Percentiles rank a stretch among this genome's conserved stretches.
Evolutionary conservation across 2,888 invertebrate species (phyloP).

Genomic region (Andrena trimmerana): DNA sequence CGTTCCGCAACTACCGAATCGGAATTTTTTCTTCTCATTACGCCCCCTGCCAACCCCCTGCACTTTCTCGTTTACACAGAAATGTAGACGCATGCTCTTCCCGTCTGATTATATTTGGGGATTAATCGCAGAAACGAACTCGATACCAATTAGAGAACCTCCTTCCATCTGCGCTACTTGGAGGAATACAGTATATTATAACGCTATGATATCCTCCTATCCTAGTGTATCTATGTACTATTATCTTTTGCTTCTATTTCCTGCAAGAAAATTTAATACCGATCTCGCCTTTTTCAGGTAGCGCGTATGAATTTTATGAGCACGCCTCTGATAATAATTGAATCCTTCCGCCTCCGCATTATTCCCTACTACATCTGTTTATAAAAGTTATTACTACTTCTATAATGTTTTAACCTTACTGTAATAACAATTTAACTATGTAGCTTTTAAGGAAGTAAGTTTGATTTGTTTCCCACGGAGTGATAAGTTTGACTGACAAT

Average conservation of each 20-base stretch:
- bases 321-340: background rate
- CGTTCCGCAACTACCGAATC: constrained; percentile 50
- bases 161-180: background rate
- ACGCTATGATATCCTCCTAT: background rate
- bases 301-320: background rate
- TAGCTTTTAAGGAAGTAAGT: too few species aligned
- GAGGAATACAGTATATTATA: background rate
- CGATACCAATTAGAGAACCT: background rate
- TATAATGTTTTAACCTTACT: background rate
- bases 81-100: constrained; percentile 24
- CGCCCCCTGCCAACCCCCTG: background rate
- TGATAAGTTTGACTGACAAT: too few species aligned
- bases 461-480: too few species aligned
- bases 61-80: constrained; percentile 19
- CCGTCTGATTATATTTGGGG: constrained; percentile 22
- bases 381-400: background rate
- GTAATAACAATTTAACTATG: background rate
- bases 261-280: too few species aligned
- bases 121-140: constrained; percentile 21
- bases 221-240: background rate
- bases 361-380: background rate
- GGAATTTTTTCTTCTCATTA: constrained; percentile 30
- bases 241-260: background rate
- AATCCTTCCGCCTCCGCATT: background rate
- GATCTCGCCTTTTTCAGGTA: too few species aligned